These are phyloP conservation scores for Hyphantria cunea DNA, from an alignment of 1,140 invertebrate genomes.

Conservation along the genomic window DNA sequence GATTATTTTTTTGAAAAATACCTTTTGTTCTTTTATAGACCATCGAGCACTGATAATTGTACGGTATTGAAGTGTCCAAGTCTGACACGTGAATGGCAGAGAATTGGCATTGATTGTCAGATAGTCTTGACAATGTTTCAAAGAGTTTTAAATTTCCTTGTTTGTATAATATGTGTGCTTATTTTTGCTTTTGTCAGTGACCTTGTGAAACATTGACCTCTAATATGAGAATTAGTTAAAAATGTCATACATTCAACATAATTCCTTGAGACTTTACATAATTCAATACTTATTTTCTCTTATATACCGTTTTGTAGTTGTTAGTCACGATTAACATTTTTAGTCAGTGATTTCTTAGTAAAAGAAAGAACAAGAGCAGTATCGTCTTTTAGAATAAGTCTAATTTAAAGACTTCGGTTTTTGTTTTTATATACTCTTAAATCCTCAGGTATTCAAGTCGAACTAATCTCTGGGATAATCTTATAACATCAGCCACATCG, in stretches of 20 bases:
- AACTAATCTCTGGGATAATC: constrained; percentile 87
- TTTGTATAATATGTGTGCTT: background rate
- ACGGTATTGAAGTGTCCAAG: constrained; percentile 1
- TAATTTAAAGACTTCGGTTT: no score
- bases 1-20: background rate
- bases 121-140: background rate
- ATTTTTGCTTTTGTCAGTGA: no score
- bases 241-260: background rate
- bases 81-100: background rate
- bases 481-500: constrained; percentile 87
- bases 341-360: no score
- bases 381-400: no score
- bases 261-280: background rate
- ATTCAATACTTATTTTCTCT: no score
- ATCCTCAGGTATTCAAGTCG: constrained; percentile 85
- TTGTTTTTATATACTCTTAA: no score
- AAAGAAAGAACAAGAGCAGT: no score
- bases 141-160: background rate
- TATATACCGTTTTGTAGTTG: no score
- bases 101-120: background rate
- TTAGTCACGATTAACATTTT: no score
- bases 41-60: background rate
- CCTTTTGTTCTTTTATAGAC: background rate
- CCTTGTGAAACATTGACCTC: background rate
- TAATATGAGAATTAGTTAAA: background rate